These are phyloP conservation scores for Sinonovacula constricta DNA, from an alignment of 1,140 invertebrate genomes.

Conservation along the genomic window DNA sequence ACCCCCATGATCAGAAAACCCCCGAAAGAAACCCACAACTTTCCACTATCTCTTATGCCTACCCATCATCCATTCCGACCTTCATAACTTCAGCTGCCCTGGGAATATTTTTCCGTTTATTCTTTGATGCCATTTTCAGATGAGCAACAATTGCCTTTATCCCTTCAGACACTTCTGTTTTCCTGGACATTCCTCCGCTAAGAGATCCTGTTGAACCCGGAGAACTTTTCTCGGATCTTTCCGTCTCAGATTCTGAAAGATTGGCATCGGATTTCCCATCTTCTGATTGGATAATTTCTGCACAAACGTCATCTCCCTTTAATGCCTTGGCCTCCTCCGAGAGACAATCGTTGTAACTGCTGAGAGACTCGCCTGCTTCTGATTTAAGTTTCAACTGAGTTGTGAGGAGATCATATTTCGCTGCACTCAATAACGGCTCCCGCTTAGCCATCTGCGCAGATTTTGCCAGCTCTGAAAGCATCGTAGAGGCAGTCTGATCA, in stretches of 20 bases:
- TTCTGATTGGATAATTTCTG: conserved; percentile 2
- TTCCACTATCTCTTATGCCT: too few relatives aligned
- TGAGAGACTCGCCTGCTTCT: background rate
- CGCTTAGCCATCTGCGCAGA: conserved; percentile 29
- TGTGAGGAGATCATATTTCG: background rate
- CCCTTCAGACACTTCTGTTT: conserved; percentile 33
- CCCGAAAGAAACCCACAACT: too few relatives aligned
- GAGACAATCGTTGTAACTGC: too few relatives aligned
- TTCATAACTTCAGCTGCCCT: background rate
- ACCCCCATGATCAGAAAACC: too few relatives aligned
- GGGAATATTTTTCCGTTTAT: conserved; percentile 6
- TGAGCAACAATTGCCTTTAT: conserved; percentile 51
- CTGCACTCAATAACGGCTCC: background rate
- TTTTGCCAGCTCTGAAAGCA: conserved; percentile 44
- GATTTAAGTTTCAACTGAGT: background rate
- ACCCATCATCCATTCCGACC: background rate
- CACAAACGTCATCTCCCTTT: background rate
- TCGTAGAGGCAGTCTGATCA: conserved; percentile 43
- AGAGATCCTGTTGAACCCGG: background rate
- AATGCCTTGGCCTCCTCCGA: too few relatives aligned
- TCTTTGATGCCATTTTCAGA: conserved; percentile 34
- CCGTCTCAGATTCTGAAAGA: background rate
- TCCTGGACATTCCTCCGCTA: conserved; percentile 18
- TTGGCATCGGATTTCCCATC: background rate
- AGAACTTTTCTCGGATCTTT: background rate